Evolutionary conservation across 2,113 vertebrate species (phyloP).

Genomic region (Hypanus sabinus): DNA sequence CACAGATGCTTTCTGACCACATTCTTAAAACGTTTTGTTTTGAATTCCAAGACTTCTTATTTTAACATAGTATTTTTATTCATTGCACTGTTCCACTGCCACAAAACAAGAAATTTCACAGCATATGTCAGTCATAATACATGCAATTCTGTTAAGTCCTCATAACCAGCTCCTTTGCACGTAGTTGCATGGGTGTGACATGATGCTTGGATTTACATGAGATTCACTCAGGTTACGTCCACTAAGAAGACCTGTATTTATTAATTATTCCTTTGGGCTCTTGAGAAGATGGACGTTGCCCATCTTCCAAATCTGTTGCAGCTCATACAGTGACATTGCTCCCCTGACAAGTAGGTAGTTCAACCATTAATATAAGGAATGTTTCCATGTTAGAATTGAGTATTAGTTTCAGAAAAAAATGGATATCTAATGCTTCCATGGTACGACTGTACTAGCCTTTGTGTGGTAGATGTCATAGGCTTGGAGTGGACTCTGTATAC

Average conservation of each 20-base stretch:
- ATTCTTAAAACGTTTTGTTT: too few relatives aligned
- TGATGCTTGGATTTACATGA: background rate
- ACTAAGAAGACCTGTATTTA: background rate
- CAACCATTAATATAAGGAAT: background rate
- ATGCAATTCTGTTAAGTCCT: too few relatives aligned
- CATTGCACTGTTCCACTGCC: too few relatives aligned
- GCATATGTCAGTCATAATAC: too few relatives aligned
- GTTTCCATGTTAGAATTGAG: background rate
- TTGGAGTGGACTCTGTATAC: background rate
- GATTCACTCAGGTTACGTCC: background rate
- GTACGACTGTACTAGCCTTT: background rate
- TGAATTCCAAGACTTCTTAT: too few relatives aligned
- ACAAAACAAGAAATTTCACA: too few relatives aligned
- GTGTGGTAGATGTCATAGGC: background rate
- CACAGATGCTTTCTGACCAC: too few relatives aligned
- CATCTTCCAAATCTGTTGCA: background rate
- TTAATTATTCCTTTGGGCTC: background rate
- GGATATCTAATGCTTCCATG: background rate
- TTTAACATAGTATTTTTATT: too few relatives aligned
- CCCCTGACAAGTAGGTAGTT: background rate
- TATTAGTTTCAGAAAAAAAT: background rate
- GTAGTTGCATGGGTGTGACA: background rate
- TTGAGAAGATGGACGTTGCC: background rate
- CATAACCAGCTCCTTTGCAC: background rate
- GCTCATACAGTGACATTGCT: background rate